Conservation (phyloP, 2,113 vertebrate genomes). For the Pomatorhinus ruficollis region DNA sequence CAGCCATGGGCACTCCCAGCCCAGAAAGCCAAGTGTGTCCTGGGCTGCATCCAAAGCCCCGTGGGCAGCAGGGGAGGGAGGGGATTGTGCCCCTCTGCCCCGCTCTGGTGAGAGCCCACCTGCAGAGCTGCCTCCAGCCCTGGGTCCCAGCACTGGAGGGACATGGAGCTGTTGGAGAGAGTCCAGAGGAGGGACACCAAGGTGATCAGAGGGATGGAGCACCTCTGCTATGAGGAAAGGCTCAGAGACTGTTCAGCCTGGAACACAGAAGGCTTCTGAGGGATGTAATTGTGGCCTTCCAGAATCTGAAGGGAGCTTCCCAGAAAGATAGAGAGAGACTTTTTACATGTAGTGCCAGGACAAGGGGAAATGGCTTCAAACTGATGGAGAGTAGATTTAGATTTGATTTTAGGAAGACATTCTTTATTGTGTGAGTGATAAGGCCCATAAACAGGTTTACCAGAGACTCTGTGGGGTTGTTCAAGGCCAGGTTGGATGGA, state of each 20-base stretch:
- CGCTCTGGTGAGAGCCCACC: not conserved
- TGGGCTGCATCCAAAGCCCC: not conserved
- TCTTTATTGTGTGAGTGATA: not conserved
- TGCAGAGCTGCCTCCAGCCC: not conserved
- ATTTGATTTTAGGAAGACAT: not conserved
- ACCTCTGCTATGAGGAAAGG: fast-evolving
- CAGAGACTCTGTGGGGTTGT: not conserved
- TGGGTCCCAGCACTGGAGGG: not conserved
- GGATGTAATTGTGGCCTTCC: not conserved
- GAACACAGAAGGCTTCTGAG: not conserved
- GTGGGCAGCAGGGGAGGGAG: not conserved
- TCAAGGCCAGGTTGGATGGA: not conserved
- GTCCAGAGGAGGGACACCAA: not conserved
- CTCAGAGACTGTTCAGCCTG: not conserved
- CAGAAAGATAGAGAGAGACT: not conserved
- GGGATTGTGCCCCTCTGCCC: not conserved
- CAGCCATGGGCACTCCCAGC: not conserved
- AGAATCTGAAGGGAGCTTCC: not conserved
- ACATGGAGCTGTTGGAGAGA: not conserved
- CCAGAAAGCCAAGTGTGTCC: not conserved
- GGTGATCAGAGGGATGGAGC: not conserved
- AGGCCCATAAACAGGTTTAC: not conserved
- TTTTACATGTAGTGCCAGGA: not conserved
- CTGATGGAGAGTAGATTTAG: not conserved
- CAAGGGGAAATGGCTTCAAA: not conserved